These are phyloP conservation scores for Threskiornis aethiopicus DNA, from an alignment of 2,797 vertebrate species.

Conservation along the genomic window DNA sequence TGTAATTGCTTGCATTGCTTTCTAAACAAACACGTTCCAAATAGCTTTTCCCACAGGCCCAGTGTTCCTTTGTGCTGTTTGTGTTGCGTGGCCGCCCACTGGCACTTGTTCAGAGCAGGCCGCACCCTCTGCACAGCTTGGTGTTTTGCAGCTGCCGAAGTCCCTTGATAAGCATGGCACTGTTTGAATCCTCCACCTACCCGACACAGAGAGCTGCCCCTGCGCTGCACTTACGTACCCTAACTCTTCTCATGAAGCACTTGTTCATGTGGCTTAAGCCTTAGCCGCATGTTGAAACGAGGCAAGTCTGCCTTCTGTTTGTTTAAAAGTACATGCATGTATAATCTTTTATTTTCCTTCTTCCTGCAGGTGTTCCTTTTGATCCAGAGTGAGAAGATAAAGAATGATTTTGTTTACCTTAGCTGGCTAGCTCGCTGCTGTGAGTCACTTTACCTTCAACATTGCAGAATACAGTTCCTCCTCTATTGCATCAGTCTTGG, in stretches of 20 bases:
- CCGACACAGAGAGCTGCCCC: not conserved
- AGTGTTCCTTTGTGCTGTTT: slow-evolving; percentile 20
- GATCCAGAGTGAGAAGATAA: slow-evolving; percentile 96
- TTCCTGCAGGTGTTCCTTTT: slow-evolving; percentile 87
- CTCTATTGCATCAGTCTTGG: slow-evolving; percentile 38
- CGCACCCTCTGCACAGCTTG: not conserved
- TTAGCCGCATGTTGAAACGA: slow-evolving; percentile 9
- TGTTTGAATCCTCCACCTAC: not conserved
- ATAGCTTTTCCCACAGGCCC: slow-evolving; percentile 29
- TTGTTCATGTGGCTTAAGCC: not conserved
- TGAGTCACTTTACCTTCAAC: slow-evolving; percentile 78
- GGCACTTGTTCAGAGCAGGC: not conserved
- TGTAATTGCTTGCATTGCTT: slow-evolving; percentile 25
- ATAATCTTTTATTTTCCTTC: slow-evolving; percentile 39
- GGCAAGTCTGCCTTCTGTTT: not conserved
- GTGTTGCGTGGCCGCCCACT: not conserved
- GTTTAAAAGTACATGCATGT: not conserved
- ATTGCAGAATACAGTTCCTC: slow-evolving; percentile 56
- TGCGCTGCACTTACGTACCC: not conserved
- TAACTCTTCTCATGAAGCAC: not conserved
- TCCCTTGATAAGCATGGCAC: not conserved
- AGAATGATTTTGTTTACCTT: slow-evolving; percentile 93
- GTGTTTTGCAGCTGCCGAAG: not conserved
- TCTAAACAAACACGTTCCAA: slow-evolving; percentile 27
- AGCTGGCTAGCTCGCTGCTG: slow-evolving; percentile 97